A percentile compares a stretch with the other conserved stretches of the same genome.
These are phyloP conservation scores for Camponotus floridanus DNA, from an alignment of 1,140 invertebrate genomes.

Conservation along the genomic window DNA sequence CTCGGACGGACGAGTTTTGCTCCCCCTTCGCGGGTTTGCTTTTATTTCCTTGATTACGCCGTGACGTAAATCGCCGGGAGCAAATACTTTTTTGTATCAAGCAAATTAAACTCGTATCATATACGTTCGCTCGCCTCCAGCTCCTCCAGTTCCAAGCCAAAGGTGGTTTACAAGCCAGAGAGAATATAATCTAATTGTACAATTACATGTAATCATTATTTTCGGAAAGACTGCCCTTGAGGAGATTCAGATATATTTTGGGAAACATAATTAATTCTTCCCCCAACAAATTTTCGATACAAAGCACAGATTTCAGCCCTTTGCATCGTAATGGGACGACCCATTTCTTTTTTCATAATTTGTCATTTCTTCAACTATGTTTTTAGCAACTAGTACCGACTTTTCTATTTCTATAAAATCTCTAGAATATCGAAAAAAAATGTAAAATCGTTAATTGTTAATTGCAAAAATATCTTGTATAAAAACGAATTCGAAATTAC, in stretches of 20 bases:
- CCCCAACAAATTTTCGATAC: background rate
- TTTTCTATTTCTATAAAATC: too few relatives aligned
- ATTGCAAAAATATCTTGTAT: too few relatives aligned
- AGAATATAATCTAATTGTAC: background rate
- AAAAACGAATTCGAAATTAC: too few relatives aligned
- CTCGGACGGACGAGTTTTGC: slow-evolving; percentile 9
- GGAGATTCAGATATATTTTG: too few relatives aligned
- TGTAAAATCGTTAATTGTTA: too few relatives aligned
- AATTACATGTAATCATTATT: background rate
- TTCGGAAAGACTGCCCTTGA: background rate
- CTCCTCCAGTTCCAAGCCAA: background rate
- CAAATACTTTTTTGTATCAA: background rate
- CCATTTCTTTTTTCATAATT: too few relatives aligned
- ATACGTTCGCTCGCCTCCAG: background rate
- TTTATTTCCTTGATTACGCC: slow-evolving; percentile 46
- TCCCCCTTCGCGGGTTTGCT: background rate
- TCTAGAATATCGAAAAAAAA: too few relatives aligned
- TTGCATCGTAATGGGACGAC: too few relatives aligned
- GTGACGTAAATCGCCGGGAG: slow-evolving; percentile 7
- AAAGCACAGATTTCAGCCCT: too few relatives aligned
- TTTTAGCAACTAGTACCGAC: too few relatives aligned
- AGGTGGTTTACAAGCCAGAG: background rate
- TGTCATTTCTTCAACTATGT: too few relatives aligned
- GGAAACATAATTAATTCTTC: background rate
- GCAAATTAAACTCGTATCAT: slow-evolving; percentile 29